Percentiles rank a stretch among this genome's conserved stretches.
phyloP scores from a whole-genome alignment of 2,113 vertebrate genomes.

The Grallaria varia region DNA sequence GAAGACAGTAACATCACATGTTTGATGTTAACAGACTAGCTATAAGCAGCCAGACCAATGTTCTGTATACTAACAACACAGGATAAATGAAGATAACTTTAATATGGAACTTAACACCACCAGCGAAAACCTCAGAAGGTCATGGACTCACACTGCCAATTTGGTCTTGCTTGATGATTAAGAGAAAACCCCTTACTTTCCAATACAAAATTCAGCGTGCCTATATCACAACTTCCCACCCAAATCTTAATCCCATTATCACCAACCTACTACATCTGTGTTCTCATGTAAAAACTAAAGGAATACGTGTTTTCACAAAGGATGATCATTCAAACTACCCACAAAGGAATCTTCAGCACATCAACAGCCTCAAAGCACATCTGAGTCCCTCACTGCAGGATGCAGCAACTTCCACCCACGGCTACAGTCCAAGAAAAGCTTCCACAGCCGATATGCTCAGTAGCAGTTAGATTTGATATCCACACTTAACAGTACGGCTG shows the following conservation, averaged over 20 bases:
- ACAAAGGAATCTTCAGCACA: background rate
- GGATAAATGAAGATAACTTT: background rate
- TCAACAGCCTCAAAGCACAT: background rate
- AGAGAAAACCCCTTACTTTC: background rate
- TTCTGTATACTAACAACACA: background rate
- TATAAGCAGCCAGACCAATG: background rate
- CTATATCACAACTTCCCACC: background rate
- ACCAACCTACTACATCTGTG: background rate
- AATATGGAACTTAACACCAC: background rate
- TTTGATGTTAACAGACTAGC: background rate
- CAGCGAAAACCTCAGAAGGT: background rate
- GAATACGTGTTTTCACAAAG: background rate
- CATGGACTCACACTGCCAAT: background rate
- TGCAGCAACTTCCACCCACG: background rate
- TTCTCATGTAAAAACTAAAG: background rate
- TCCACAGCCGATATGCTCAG: background rate
- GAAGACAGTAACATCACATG: background rate
- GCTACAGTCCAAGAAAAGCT: background rate
- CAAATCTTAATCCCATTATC: background rate
- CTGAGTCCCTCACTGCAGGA: background rate
- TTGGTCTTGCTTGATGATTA: background rate
- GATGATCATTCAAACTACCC: background rate
- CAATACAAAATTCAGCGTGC: background rate
- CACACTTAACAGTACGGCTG: background rate
- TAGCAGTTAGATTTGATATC: background rate